Conservation (phyloP, 2,797 vertebrate genomes). For the Spheniscus humboldti region DNA sequence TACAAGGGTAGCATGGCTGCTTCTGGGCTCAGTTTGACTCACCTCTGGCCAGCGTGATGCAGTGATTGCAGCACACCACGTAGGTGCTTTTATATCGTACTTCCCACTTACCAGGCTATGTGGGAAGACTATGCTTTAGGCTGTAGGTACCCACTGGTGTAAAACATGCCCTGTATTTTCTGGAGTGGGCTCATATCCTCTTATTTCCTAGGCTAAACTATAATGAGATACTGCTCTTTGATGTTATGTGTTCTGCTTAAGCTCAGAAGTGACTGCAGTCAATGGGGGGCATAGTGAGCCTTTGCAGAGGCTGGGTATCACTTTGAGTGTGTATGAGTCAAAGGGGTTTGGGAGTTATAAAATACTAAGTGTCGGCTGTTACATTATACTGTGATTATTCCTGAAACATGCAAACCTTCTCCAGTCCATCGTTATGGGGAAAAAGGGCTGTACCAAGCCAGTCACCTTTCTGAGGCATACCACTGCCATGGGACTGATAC, state of each 20-base stretch:
- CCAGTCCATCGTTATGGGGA: not conserved
- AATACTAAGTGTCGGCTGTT: not conserved
- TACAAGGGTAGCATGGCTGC: not conserved
- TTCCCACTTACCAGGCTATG: not conserved
- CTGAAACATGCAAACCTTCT: not conserved
- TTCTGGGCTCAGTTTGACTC: not conserved
- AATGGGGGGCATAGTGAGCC: not conserved
- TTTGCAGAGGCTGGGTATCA: not conserved
- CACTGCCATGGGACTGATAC: not conserved
- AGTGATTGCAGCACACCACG: not conserved
- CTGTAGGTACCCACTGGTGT: not conserved
- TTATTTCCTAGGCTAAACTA: not conserved
- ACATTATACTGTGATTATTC: not conserved
- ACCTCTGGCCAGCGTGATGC: not conserved
- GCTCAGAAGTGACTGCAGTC: not conserved
- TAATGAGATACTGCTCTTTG: not conserved
- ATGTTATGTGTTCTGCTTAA: not conserved
- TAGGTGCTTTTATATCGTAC: not conserved
- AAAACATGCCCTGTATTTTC: not conserved
- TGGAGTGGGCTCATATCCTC: not conserved
- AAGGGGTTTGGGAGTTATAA: not conserved
- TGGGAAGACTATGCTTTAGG: not conserved
- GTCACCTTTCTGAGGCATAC: not conserved
- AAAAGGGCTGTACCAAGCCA: not conserved
- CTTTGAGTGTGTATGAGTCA: not conserved